These are phyloP conservation scores for Drosophila melanica DNA, from an alignment of 1,140 invertebrate genomes.

Conservation along the genomic window DNA sequence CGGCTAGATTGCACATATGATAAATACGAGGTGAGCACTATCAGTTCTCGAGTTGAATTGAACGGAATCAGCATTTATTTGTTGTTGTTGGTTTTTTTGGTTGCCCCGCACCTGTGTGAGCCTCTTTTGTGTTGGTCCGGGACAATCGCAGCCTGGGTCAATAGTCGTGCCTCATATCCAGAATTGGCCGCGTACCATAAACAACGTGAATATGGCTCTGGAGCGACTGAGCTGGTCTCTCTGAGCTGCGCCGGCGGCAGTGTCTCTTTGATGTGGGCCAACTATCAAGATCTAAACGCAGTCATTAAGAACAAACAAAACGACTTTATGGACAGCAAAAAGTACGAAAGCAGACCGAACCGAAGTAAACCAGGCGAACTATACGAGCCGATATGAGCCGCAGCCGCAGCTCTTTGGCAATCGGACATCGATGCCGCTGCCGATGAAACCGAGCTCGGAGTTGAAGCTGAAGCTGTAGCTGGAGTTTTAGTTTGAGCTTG, in stretches of 20 bases:
- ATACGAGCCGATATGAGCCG: constrained; percentile 32
- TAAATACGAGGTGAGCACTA: constrained; percentile 13
- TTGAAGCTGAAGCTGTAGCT: not conserved
- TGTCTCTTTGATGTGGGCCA: constrained; percentile 75
- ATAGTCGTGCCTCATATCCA: constrained; percentile 51
- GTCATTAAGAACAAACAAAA: constrained; percentile 83
- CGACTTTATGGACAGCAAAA: constrained; percentile 82
- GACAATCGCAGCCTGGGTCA: constrained; percentile 15
- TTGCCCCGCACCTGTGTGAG: constrained; percentile 25
- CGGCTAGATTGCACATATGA: constrained; percentile 26
- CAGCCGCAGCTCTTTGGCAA: constrained; percentile 57
- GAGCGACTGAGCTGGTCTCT: constrained; percentile 11
- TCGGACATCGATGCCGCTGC: constrained; percentile 46
- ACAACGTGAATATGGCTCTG: constrained; percentile 55
- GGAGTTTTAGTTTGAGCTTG: not conserved
- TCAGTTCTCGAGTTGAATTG: constrained; percentile 9
- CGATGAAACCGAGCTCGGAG: constrained; percentile 31
- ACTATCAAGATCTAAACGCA: constrained; percentile 83
- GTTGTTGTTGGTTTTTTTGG: constrained; percentile 5
- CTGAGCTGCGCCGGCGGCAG: constrained; percentile 66
- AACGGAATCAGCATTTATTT: constrained; percentile 14
- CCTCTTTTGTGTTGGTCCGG: not conserved
- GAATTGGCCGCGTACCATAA: constrained; percentile 42
- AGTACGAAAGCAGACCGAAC: constrained; percentile 51
- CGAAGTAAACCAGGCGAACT: constrained; percentile 28